Percentiles rank a stretch among this genome's conserved stretches.
These are phyloP conservation scores for Cecropterus lyciades DNA, from an alignment of 1,140 invertebrate genomes.

Conservation along the genomic window DNA sequence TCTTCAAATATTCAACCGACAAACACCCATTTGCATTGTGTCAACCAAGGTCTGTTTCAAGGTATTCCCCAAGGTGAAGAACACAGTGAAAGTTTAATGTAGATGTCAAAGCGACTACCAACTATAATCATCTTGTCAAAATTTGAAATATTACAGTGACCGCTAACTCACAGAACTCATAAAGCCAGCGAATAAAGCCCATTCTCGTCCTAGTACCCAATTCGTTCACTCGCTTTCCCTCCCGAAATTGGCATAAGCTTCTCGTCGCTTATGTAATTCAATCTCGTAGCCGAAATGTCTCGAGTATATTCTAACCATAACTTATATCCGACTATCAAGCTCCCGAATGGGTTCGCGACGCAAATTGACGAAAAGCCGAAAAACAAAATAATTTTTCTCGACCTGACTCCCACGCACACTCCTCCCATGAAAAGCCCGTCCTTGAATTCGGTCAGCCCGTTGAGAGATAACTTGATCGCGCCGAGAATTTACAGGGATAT, in stretches of 20 bases:
- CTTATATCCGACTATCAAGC: conserved; percentile 53
- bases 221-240: conserved; percentile 37
- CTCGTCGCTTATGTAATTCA: conserved; percentile 23
- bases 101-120: conserved; percentile 57
- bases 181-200: conserved; percentile 34
- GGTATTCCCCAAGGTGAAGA: conserved; percentile 69
- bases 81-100: conserved; percentile 67
- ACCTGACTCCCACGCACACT: conserved; percentile 64
- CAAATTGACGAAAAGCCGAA: conserved; percentile 64
- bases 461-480: conserved; percentile 66
- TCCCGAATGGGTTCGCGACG: conserved; percentile 65
- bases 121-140: conserved; percentile 71
- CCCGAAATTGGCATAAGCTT: not conserved
- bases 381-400: conserved; percentile 69
- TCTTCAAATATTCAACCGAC: conserved; percentile 13
- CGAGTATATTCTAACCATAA: conserved; percentile 57
- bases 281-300: conserved; percentile 54
- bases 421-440: conserved; percentile 55
- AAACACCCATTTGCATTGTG: conserved; percentile 28
- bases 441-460: conserved; percentile 58
- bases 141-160: conserved; percentile 65
- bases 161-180: conserved; percentile 41
- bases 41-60: conserved; percentile 44
- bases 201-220: conserved; percentile 40
- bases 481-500: conserved; percentile 78